Evolutionary conservation across 2,113 vertebrate species (phyloP), one percentile per base, ranked within the genome.

Genomic region (Motacilla tschutschensis): DNA sequence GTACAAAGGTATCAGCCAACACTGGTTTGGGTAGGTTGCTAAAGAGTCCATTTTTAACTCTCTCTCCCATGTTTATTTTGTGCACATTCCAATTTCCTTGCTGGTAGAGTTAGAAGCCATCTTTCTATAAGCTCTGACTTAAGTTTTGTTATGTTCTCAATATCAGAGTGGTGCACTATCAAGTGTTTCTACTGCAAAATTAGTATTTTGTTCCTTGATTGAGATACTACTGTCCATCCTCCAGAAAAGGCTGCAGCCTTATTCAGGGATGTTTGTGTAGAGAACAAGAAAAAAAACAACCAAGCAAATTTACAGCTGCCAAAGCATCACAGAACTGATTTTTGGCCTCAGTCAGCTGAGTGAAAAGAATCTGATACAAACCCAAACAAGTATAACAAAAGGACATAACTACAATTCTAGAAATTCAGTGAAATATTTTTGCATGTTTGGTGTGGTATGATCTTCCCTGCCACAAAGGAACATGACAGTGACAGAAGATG

Each of bases 1-100:
- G 12, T 43, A 12, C 40, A n/a, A 53, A 57, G 12, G 4, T 21
- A 17, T 2, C 19, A 36, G 24, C 11, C 14, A 70, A 36, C 9
- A 4, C n/a, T 33, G 6, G 3, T 41, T 43, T 44, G 9, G 48
- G 22, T 13, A 19, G 10, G 48, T 36, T 62, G 29, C 12, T 70
- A 9, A 31, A 70, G 7, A 41, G 14, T 24, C 10, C 24, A 0
- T 48, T 62, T 81, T 66, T 36, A 7, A 11, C 4, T 54, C 15
- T n/a, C 16, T 33, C 4, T 4, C 1, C 12, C 3, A 4, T 3
- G 1, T n/a, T 47, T 19, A 19, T 71, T 79, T 76, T 40, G 7
- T 40, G 6, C n/a, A 44, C 12, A 13, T 66, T 71, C 38, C 48
- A 33, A 31, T 81, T 83, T 79, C 17, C 14, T 71, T 50, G 10